These are phyloP conservation scores for Labrus mixtus DNA, from an alignment of 2,113 vertebrate species.

Conservation along the genomic window DNA sequence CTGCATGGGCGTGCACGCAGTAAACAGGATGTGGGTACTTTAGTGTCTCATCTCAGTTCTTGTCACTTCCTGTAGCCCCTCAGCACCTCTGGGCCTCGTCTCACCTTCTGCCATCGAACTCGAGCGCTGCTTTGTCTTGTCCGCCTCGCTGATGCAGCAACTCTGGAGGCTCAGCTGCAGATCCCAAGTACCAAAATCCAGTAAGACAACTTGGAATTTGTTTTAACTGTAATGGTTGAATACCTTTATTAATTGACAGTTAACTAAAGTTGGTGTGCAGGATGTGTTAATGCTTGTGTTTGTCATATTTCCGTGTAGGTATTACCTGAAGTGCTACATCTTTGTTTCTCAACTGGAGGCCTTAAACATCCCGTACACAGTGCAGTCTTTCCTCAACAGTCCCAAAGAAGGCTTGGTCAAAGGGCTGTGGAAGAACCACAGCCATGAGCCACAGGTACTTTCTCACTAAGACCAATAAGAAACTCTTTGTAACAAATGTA, in stretches of 20 bases:
- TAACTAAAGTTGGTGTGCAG: neutral
- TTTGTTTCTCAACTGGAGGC: slow-evolving; percentile 93
- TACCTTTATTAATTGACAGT: neutral
- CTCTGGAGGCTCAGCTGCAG: slow-evolving; percentile 88
- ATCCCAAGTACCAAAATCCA: slow-evolving; percentile 87
- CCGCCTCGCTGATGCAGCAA: slow-evolving; percentile 86
- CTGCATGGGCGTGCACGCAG: too few relatives aligned
- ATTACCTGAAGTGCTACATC: slow-evolving; percentile 90
- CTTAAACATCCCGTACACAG: slow-evolving; percentile 93
- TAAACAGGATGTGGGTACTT: too few relatives aligned
- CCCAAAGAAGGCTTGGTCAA: slow-evolving; percentile 97
- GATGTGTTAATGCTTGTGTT: neutral
- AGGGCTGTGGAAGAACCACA: slow-evolving; percentile 98
- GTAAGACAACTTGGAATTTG: slow-evolving; percentile 77
- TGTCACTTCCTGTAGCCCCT: slow-evolving; percentile 80
- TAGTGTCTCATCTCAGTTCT: neutral
- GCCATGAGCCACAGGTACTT: slow-evolving; percentile 90
- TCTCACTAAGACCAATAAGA: neutral
- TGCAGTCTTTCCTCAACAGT: slow-evolving; percentile 91
- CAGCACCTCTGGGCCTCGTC: slow-evolving; percentile 81
- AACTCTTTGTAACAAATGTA: too few relatives aligned
- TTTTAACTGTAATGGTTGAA: neutral
- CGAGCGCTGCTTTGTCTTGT: slow-evolving; percentile 92
- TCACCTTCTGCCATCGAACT: slow-evolving; percentile 90
- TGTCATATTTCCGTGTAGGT: slow-evolving; percentile 75